These are phyloP conservation scores for Lissonota sp. DNA, from an alignment of 2,888 invertebrate genomes.

Conservation along the genomic window DNA sequence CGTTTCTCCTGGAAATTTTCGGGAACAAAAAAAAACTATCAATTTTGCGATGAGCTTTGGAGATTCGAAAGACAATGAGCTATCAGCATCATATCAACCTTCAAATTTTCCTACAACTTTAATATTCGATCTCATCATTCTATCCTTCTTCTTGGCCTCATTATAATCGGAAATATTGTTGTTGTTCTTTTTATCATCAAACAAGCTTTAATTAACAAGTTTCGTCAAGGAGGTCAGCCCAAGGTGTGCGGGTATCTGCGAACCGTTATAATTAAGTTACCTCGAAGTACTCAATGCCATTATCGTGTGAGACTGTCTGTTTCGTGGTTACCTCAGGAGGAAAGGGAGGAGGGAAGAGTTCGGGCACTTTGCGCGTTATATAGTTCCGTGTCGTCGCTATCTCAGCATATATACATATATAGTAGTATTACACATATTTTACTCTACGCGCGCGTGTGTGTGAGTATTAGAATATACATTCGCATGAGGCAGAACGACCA, in stretches of 20 bases:
- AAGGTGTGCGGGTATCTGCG: conserved; percentile 12
- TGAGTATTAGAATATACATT: conserved; percentile 3
- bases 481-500: conserved; percentile 43
- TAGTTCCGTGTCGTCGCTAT: conserved; percentile 65
- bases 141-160: too few species aligned
- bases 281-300: conserved; percentile 63
- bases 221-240: conserved; percentile 1
- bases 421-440: conserved; percentile 55
- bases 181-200: too few species aligned
- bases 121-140: too few species aligned
- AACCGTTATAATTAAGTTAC: conserved; percentile 59
- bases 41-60: too few species aligned
- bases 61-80: too few species aligned
- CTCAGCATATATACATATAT: conserved; percentile 58
- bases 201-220: background rate
- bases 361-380: conserved; percentile 71
- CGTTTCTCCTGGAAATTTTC: background rate
- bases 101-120: too few species aligned
- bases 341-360: conserved; percentile 59
- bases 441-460: conserved; percentile 6
- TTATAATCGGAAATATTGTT: too few species aligned
- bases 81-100: too few species aligned
- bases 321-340: conserved; percentile 56
- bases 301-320: conserved; percentile 61
- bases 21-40: background rate